These are phyloP conservation scores for Melipona quadrifasciata DNA, from an alignment of 1,140 invertebrate species.

Conservation along the genomic window DNA sequence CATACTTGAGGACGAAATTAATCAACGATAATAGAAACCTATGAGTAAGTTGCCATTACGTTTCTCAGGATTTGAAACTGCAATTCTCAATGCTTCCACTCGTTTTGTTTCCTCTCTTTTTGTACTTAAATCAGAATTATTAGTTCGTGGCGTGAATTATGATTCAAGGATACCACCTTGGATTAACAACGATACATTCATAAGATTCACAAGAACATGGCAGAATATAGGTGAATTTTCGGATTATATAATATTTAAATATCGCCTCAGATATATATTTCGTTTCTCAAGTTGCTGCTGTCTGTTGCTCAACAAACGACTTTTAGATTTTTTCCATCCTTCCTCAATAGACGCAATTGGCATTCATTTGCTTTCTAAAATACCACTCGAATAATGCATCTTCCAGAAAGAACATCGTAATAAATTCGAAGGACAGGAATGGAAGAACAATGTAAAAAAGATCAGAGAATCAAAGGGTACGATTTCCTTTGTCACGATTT, in stretches of 20 bases:
- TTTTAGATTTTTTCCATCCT: neutral
- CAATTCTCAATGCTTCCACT: neutral
- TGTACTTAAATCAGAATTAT: neutral
- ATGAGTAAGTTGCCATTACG: neutral
- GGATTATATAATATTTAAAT: neutral
- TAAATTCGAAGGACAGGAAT: neutral
- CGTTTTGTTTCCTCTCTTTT: neutral
- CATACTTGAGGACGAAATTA: neutral
- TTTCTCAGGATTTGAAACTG: neutral
- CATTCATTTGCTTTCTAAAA: neutral
- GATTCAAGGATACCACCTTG: slow-evolving; percentile 5
- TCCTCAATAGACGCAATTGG: neutral
- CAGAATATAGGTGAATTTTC: neutral
- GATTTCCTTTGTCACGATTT: neutral
- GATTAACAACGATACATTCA: neutral
- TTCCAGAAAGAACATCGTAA: neutral
- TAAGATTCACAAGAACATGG: no score
- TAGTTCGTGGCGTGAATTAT: neutral
- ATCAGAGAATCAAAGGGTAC: neutral
- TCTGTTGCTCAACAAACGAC: neutral
- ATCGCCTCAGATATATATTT: neutral
- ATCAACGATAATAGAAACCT: neutral
- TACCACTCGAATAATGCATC: neutral
- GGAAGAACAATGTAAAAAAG: neutral
- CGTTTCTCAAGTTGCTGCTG: neutral